phyloP scores from a whole-genome alignment of 2,113 vertebrate genomes.

The Pseudois nayaur region DNA sequence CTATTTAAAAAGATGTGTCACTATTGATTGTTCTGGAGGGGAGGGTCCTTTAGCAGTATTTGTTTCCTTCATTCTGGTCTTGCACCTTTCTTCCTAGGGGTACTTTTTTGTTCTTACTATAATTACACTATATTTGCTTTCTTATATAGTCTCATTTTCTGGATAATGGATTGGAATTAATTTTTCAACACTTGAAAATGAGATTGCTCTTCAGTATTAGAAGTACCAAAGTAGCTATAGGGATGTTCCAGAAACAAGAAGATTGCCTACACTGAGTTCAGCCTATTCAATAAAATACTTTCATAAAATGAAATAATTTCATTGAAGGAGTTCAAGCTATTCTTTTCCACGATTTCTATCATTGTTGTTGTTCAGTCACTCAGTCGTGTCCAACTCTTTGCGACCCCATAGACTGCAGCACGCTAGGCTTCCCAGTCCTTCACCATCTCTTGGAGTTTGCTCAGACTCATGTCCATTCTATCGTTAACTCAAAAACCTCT shows the following conservation, averaged over 20 bases:
- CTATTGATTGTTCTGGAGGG: not conserved
- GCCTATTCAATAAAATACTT: slow-evolving; percentile 19
- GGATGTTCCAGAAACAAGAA: not conserved
- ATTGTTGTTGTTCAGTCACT: not conserved
- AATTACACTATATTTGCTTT: not conserved
- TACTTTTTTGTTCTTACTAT: not conserved
- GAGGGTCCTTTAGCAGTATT: not conserved
- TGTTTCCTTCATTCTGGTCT: not conserved
- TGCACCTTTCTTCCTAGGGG: not conserved
- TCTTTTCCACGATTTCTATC: not conserved
- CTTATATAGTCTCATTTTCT: not conserved
- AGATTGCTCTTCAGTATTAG: not conserved
- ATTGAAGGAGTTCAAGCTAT: not conserved
- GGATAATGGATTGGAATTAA: not conserved
- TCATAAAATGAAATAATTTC: not conserved
- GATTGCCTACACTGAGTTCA: not conserved
- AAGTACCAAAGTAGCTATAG: not conserved
- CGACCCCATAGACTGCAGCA: not conserved
- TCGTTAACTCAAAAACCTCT: not conserved
- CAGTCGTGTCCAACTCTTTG: not conserved
- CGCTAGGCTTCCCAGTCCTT: not conserved
- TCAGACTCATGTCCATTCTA: not conserved
- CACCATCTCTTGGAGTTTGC: not conserved
- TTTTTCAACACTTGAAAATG: slow-evolving; percentile 24
- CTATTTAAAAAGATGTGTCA: not conserved